Percentiles rank a stretch among this genome's conserved stretches.
These are phyloP conservation scores for Myiothlypis chrysogaster DNA, from an alignment of 2,797 vertebrate genomes.

Conservation along the genomic window DNA sequence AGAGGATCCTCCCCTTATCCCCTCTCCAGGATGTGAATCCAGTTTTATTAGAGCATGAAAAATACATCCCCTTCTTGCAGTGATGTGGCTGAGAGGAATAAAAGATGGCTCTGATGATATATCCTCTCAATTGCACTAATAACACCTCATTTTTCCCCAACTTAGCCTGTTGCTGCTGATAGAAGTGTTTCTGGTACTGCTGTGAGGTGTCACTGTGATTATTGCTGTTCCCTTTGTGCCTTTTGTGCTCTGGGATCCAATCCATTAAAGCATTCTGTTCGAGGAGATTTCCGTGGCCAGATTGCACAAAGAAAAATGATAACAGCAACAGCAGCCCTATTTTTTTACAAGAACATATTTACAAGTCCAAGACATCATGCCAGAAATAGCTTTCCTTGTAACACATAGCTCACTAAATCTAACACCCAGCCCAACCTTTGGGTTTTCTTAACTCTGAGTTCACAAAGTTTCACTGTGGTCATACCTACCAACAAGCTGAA, in stretches of 20 bases:
- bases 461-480: not conserved
- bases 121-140: slow-evolving; percentile 21
- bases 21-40: not conserved
- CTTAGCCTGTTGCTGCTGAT: slow-evolving; percentile 15
- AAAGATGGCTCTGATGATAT: slow-evolving; percentile 13
- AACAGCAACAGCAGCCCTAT: not conserved
- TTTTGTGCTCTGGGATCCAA: slow-evolving; percentile 62
- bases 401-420: not conserved
- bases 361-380: not conserved
- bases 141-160: slow-evolving; percentile 1
- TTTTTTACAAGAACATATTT: slow-evolving; percentile 35
- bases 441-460: not conserved
- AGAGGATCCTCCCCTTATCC: not conserved
- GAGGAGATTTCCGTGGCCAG: slow-evolving; percentile 48
- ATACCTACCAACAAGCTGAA: not conserved
- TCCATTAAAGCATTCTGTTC: slow-evolving; percentile 50
- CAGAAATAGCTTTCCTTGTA: not conserved
- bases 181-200: slow-evolving; percentile 38
- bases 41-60: not conserved
- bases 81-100: slow-evolving; percentile 7
- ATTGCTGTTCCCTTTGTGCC: slow-evolving; percentile 38
- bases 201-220: slow-evolving; percentile 15
- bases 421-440: not conserved
- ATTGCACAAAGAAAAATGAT: slow-evolving; percentile 36
- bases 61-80: not conserved